phyloP scores from a whole-genome alignment of 2,113 vertebrate species.

The Excalfactoria chinensis region DNA sequence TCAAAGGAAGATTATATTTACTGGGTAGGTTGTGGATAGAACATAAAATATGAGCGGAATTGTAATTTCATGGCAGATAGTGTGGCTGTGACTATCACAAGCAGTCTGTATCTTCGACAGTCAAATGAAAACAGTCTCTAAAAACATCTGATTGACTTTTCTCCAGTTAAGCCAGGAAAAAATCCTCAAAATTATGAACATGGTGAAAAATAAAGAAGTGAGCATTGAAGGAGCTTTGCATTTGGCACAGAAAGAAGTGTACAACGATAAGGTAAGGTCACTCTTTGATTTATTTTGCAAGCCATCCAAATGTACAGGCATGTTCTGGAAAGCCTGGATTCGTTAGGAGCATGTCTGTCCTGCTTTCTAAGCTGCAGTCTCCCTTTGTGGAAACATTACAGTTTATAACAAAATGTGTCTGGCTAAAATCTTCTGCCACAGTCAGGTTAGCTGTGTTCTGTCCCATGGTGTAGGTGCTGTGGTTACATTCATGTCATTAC shows the following conservation, averaged over 20 bases:
- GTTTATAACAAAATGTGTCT: neutral
- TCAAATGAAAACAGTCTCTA: neutral
- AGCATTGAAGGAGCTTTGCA: constrained; percentile 80
- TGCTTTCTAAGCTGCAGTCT: neutral
- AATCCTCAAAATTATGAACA: constrained; percentile 73
- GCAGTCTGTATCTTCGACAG: neutral
- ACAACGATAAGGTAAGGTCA: neutral
- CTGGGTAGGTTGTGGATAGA: neutral
- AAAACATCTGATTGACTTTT: neutral
- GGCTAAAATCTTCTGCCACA: neutral
- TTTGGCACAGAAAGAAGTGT: constrained; percentile 69
- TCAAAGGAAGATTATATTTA: constrained; percentile 49
- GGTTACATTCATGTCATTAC: neutral
- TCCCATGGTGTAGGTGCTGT: neutral
- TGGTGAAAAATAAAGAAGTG: constrained; percentile 82
- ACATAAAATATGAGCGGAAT: constrained; percentile 31
- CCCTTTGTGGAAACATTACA: neutral
- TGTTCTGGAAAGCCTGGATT: neutral
- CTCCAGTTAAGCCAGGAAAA: constrained; percentile 49
- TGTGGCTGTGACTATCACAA: neutral
- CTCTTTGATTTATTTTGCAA: neutral
- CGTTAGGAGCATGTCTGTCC: fast-evolving
- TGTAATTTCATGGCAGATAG: neutral
- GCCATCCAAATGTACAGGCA: neutral
- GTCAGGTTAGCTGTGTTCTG: neutral